Evolutionary conservation across 2,113 vertebrate genomes (phyloP).

Genomic region (Coreoperca whiteheadi): DNA sequence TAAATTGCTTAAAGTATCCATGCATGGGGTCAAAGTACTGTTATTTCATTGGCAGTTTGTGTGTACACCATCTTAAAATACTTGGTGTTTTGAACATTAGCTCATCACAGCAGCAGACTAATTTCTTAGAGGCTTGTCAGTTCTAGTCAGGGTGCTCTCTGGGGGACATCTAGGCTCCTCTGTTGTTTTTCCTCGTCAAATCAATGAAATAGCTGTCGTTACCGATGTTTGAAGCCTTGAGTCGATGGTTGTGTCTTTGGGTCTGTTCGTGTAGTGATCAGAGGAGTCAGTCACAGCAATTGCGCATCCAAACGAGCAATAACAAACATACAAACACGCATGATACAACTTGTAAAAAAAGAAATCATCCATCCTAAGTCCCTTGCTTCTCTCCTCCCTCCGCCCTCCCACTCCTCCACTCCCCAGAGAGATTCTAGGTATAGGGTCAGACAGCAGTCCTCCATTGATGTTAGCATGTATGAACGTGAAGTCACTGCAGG

Average conservation of each 20-base stretch:
- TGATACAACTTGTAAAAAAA: conserved; percentile 5
- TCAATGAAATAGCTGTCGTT: not conserved
- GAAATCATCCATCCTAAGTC: conserved; percentile 8
- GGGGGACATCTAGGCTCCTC: conserved; percentile 6
- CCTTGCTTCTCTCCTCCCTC: not conserved
- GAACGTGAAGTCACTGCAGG: conserved; percentile 53
- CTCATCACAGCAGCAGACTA: conserved; percentile 8
- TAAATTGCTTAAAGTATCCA: not conserved
- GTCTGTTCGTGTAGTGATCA: not conserved
- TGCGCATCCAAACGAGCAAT: not conserved
- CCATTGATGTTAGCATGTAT: conserved; percentile 65
- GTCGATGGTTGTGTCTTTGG: not conserved
- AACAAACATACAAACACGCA: not conserved
- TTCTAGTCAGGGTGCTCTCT: conserved; percentile 36
- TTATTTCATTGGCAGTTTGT: not conserved
- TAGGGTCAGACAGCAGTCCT: conserved; percentile 61
- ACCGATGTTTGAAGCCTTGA: not conserved
- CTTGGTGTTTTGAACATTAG: conserved; percentile 5
- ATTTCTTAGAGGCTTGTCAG: conserved; percentile 26
- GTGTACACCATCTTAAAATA: not conserved
- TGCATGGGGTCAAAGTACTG: not conserved
- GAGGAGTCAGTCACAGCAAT: not conserved
- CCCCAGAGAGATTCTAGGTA: conserved; percentile 42
- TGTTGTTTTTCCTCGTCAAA: conserved; percentile 24
- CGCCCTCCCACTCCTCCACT: conserved; percentile 12